Evolutionary conservation across 2,888 invertebrate genomes (phyloP).

Genomic region (Eubasilissa splendida): DNA sequence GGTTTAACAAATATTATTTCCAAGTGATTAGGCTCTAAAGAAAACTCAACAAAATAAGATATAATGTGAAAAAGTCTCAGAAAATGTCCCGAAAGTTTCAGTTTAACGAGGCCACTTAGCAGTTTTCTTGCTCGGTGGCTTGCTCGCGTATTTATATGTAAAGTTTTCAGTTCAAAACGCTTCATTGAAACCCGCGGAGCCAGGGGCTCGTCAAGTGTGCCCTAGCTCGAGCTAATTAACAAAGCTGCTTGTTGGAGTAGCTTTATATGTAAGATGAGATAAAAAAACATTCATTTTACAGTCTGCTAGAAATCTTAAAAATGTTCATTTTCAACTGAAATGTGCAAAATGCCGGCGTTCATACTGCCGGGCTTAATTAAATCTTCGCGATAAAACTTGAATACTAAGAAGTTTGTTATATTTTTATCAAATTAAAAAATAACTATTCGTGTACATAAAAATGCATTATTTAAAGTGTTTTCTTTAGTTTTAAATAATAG

Average conservation of each 20-base stretch:
- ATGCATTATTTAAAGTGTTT: no score
- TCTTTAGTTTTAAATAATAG: no score
- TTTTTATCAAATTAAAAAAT: no score
- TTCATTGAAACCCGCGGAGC: not conserved
- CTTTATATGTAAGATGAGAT: not conserved
- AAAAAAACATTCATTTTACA: not conserved
- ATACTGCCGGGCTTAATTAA: no score
- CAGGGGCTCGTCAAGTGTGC: not conserved
- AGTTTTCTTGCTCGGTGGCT: not conserved
- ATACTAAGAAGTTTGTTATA: no score
- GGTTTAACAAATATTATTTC: not conserved
- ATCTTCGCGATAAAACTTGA: no score
- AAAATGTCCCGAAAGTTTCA: not conserved
- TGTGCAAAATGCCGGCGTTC: no score
- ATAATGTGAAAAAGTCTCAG: not conserved
- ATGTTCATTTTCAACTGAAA: no score
- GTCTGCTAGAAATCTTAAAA: not conserved
- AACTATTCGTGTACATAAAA: no score
- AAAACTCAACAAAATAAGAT: not conserved
- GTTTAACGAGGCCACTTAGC: conserved; percentile 6
- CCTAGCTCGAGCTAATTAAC: conserved; percentile 9
- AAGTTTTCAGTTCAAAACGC: conserved; percentile 5
- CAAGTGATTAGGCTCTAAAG: not conserved
- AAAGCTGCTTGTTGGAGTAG: not conserved
- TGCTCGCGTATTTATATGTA: not conserved